These are phyloP conservation scores for Gymnocypris eckloni DNA, from an alignment of 2,797 vertebrate species.

Conservation along the genomic window DNA sequence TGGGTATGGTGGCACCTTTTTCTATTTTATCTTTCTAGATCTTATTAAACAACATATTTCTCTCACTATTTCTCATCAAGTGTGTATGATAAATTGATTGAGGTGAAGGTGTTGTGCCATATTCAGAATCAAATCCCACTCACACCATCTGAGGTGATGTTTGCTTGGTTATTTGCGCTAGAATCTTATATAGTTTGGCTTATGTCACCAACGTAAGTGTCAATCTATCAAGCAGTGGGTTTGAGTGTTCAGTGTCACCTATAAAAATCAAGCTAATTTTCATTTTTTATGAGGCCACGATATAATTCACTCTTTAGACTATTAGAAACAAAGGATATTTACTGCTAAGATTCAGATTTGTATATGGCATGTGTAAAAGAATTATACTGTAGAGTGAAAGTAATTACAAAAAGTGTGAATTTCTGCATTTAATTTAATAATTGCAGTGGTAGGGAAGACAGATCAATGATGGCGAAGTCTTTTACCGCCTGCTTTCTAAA, in stretches of 20 bases:
- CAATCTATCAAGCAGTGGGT: slow-evolving; percentile 50
- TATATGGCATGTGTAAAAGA: not conserved
- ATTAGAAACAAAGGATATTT: slow-evolving; percentile 4
- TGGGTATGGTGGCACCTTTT: not conserved
- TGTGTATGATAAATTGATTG: slow-evolving; percentile 34
- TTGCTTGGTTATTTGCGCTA: slow-evolving; percentile 42
- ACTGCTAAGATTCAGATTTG: not conserved
- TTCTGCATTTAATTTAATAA: slow-evolving; percentile 13
- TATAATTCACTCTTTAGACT: slow-evolving; percentile 31
- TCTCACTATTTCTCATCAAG: slow-evolving; percentile 31
- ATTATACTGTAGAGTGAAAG: not conserved
- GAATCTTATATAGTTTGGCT: slow-evolving; percentile 52
- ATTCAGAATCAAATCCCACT: slow-evolving; percentile 55
- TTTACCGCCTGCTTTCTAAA: slow-evolving; percentile 17
- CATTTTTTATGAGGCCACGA: slow-evolving; percentile 36
- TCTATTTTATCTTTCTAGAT: not conserved
- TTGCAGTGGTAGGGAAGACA: not conserved
- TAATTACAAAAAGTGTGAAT: slow-evolving; percentile 1
- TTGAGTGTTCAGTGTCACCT: slow-evolving; percentile 42
- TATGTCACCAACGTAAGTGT: slow-evolving; percentile 45
- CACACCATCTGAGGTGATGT: slow-evolving; percentile 59
- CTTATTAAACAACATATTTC: not conserved
- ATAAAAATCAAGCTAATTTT: slow-evolving; percentile 35
- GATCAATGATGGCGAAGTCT: not conserved
- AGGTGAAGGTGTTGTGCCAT: slow-evolving; percentile 51